Conservation (phyloP, 2,113 vertebrate species). For the Macaca nemestrina region DNA sequence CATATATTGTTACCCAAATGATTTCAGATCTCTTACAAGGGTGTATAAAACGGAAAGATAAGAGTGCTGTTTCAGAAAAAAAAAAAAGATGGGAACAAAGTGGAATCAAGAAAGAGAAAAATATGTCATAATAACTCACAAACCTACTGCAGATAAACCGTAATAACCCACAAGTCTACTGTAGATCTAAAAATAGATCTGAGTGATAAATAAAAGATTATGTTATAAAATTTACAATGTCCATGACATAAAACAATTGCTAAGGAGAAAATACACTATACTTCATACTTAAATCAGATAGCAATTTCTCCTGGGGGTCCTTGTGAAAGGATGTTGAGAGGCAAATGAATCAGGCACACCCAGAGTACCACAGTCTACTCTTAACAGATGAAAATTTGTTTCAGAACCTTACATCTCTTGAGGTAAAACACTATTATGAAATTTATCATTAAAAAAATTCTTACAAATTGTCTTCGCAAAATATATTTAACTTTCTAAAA, state of each 20-base stretch:
- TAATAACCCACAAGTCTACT: conserved; percentile 30
- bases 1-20: background rate
- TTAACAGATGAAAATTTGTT: conserved; percentile 1
- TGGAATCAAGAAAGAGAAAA: background rate
- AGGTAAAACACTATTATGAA: background rate
- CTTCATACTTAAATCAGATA: conserved; percentile 29
- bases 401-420: conserved; percentile 20
- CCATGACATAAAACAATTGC: background rate
- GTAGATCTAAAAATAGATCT: background rate
- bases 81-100: background rate
- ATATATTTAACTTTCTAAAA: conserved; percentile 1
- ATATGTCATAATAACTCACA: conserved; percentile 41
- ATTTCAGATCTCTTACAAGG: conserved; percentile 29
- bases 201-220: background rate
- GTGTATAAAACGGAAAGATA: conserved; percentile 35
- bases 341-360: background rate
- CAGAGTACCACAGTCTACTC: background rate
- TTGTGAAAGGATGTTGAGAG: background rate
- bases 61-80: background rate
- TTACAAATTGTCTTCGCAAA: background rate
- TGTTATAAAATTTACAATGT: conserved; percentile 29
- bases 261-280: background rate
- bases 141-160: background rate
- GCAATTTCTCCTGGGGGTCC: background rate
- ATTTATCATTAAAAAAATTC: background rate